Conservation (phyloP, 2,888 invertebrate species). For the Drosophila austrosaltans region DNA sequence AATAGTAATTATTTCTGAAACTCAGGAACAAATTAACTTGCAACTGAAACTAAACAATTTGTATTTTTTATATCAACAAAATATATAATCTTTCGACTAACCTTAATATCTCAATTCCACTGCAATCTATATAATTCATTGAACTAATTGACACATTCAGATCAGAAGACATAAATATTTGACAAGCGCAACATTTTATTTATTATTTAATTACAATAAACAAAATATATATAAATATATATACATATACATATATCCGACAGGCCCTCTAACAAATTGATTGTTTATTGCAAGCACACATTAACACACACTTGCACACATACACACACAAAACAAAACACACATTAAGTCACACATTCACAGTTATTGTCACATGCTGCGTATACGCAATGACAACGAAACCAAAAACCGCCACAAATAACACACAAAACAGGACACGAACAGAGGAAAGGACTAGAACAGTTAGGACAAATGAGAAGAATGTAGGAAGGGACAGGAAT, state of each 20-base stretch:
- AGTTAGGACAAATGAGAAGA: constrained; percentile 2
- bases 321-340: constrained; percentile 14
- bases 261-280: constrained; percentile 63
- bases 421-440: constrained; percentile 21
- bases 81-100: not conserved
- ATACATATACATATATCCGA: constrained; percentile 37
- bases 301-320: constrained; percentile 50
- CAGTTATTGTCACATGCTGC: constrained; percentile 46
- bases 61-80: not conserved
- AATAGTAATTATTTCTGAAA: no score
- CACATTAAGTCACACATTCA: constrained; percentile 11
- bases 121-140: constrained; percentile 46
- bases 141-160: constrained; percentile 63
- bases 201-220: constrained; percentile 74
- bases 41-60: not conserved
- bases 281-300: constrained; percentile 69
- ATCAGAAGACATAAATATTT: constrained; percentile 55
- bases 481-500: not conserved
- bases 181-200: constrained; percentile 47
- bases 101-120: not conserved
- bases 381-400: constrained; percentile 41
- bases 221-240: constrained; percentile 37
- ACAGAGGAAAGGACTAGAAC: constrained; percentile 1
- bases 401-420: constrained; percentile 41
- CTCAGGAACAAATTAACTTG: no score